Evolutionary conservation across 2,888 invertebrate genomes (phyloP).

Genomic region (Caenorhabditis afra): DNA sequence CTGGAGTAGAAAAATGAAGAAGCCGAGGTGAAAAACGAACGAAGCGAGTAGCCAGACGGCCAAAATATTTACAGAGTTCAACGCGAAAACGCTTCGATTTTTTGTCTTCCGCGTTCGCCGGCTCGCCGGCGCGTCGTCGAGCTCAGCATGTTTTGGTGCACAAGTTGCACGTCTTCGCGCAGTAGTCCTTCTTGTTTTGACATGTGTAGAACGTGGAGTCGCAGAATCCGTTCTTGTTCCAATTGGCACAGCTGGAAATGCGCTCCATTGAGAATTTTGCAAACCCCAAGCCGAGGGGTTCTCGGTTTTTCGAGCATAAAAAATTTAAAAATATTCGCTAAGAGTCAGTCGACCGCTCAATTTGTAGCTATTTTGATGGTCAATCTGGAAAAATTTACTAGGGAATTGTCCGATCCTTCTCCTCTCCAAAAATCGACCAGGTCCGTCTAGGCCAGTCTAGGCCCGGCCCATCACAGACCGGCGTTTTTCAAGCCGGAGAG

Average conservation of each 20-base stretch:
- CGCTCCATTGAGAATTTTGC: neutral
- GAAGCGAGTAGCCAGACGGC: constrained; percentile 37
- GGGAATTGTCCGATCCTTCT: too few species aligned
- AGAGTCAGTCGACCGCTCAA: too few species aligned
- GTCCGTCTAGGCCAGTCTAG: too few species aligned
- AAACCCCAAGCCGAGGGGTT: too few species aligned
- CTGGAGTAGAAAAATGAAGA: constrained; percentile 41
- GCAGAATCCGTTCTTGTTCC: constrained; percentile 56
- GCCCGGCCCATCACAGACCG: too few species aligned
- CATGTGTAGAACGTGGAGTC: constrained; percentile 45
- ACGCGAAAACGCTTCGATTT: constrained; percentile 36
- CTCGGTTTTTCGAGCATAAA: too few species aligned
- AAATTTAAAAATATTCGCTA: too few species aligned
- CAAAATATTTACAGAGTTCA: constrained; percentile 55
- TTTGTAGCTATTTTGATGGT: too few species aligned
- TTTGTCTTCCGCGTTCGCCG: constrained; percentile 11
- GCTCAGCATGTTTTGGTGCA: constrained; percentile 38
- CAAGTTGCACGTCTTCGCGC: constrained; percentile 45
- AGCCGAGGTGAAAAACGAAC: constrained; percentile 45
- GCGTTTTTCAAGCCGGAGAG: too few species aligned
- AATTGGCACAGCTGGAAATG: constrained; percentile 37
- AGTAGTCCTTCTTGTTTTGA: constrained; percentile 37
- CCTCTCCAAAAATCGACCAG: too few species aligned
- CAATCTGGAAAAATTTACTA: too few species aligned
- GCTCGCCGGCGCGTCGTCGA: neutral